Base-by-base conservation (phyloP, 1,140 invertebrate species). In the Drosophila kurseongensis region DNA sequence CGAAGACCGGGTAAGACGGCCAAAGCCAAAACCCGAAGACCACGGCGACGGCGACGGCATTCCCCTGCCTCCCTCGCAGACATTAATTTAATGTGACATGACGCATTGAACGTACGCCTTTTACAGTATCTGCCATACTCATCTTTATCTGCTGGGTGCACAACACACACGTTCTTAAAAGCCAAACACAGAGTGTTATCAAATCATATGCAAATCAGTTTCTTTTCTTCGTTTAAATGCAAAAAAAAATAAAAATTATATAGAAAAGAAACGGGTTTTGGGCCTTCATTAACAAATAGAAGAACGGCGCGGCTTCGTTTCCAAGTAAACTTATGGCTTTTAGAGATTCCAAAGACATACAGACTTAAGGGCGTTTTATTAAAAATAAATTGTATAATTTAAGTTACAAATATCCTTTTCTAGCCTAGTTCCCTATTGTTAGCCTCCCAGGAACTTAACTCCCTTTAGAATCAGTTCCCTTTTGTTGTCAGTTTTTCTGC, bases 121-220 rank as follows among this genome's bases (percentile, higher is more conserved):
- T 14, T 36, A 71, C 42, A 44, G 29, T 58, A 66, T 48, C 51
- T 67, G 55, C 36, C 61, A 27, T 42, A 44, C 27, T 9, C 50
- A 73, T 74, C 45, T 68, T 27, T 60, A 60, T 75, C 45, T 66
- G 40, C 50, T 45, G 16, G 35, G 14, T 32, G 79, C 6, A 80
- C 69, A 76, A 51, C 59, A 60, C n/a, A 52, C 71, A 47, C 62
- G 63, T 60, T 68, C 44, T 38, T 45, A 59, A 63, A 60, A 38
- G 44, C 38, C 47, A 55, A 55, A 44, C 57, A 56, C 57, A 44
- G 58, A 69, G 36, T 88, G 71, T 88, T 88, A 86, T 88, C 79
- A 83, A 88, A 88, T 73, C 62, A 45, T 88, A 86, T 88, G 83
- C 79, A 83, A 86, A 86, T 86, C 54, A 79, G 72, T 36, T 56